Conservation (phyloP, 2,888 invertebrate genomes). For the Eretmocerus hayati region DNA sequence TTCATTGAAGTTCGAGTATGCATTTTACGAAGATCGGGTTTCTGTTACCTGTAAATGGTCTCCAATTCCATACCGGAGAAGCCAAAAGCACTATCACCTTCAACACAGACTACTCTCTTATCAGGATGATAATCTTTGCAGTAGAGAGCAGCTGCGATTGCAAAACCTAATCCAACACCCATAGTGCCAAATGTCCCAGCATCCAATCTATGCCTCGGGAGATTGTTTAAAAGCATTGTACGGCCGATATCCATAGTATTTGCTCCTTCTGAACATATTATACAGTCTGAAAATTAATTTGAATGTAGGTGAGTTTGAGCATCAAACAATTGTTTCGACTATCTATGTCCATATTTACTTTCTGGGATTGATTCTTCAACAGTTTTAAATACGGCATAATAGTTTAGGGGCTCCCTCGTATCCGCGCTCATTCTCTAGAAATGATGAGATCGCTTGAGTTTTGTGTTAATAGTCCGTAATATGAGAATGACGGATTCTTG, state of each 20-base stretch:
- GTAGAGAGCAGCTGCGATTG: constrained; percentile 85
- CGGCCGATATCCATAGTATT: constrained; percentile 99
- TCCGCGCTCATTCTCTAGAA: constrained; percentile 62
- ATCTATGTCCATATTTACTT: constrained; percentile 39
- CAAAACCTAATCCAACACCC: constrained; percentile 92
- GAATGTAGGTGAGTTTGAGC: no score
- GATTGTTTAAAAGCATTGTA: constrained; percentile 74
- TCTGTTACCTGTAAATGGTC: constrained; percentile 80
- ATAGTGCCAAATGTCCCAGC: constrained; percentile 97
- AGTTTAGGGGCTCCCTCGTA: constrained; percentile 75
- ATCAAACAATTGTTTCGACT: no score
- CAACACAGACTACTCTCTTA: constrained; percentile 85
- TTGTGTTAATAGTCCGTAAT: no score
- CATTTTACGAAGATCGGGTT: no score
- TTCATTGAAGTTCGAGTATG: no score
- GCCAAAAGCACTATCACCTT: constrained; percentile 96
- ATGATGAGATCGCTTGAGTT: no score
- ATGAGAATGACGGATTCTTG: no score
- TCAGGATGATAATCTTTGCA: constrained; percentile 73
- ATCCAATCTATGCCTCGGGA: constrained; percentile 83
- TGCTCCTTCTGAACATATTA: constrained; percentile 94
- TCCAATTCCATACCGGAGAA: constrained; percentile 98
- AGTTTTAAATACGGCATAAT: constrained; percentile 85
- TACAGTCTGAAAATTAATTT: constrained; percentile 59
- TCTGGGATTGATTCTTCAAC: constrained; percentile 69